Percentiles rank a stretch among this genome's conserved stretches.
Conservation (phyloP, 1,140 invertebrate genomes). For the Drosophila subobscura region DNA sequence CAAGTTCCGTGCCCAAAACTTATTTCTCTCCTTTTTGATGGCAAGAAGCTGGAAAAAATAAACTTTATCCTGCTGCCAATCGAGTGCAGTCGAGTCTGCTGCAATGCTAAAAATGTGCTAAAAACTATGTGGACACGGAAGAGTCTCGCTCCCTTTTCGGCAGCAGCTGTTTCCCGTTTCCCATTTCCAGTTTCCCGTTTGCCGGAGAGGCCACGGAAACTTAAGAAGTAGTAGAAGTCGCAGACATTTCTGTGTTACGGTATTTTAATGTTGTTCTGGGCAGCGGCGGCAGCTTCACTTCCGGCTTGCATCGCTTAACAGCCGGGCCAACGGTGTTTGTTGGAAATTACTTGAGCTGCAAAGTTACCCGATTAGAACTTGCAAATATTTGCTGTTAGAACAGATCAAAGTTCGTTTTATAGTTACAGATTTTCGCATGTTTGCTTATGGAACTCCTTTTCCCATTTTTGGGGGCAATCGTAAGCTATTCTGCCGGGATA, state of each 20-base stretch:
- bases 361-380: slow-evolving; percentile 44
- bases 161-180: slow-evolving; percentile 17
- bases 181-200: too few species aligned
- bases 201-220: slow-evolving; percentile 49
- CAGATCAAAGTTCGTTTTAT: too few species aligned
- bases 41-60: slow-evolving; percentile 28
- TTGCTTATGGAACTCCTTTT: too few species aligned
- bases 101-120: slow-evolving; percentile 71
- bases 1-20: slow-evolving; percentile 58
- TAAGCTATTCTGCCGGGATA: slow-evolving; percentile 27
- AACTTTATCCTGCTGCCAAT: slow-evolving; percentile 73
- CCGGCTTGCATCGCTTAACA: slow-evolving; percentile 24
- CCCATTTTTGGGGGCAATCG: neutral
- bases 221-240: slow-evolving; percentile 65
- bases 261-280: slow-evolving; percentile 51
- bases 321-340: slow-evolving; percentile 36
- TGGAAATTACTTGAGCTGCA: slow-evolving; percentile 17
- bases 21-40: slow-evolving; percentile 15
- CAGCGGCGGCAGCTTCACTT: neutral
- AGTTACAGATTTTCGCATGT: too few species aligned
- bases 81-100: slow-evolving; percentile 66
- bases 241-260: slow-evolving; percentile 19
- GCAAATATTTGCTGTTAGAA: slow-evolving; percentile 44
- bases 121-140: slow-evolving; percentile 58
- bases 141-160: slow-evolving; percentile 11